phyloP scores from a whole-genome alignment of 2,797 vertebrate genomes.

The Hirundo rustica region DNA sequence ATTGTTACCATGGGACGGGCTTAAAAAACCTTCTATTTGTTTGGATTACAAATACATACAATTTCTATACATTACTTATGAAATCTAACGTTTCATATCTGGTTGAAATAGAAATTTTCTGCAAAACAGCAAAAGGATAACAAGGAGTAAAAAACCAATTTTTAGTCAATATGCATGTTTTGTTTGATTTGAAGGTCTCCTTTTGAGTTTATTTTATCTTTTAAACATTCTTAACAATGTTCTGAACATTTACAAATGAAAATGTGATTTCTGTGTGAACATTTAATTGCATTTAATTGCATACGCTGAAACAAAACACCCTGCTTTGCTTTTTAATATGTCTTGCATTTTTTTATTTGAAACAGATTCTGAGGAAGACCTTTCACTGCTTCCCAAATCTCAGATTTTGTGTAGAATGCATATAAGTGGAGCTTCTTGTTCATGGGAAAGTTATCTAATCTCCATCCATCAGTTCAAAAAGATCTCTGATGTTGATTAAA shows the following conservation, averaged over 20 bases:
- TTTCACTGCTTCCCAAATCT: neutral
- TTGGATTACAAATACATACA: neutral
- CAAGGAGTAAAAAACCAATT: neutral
- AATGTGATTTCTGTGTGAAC: neutral
- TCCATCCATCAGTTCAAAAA: conserved; percentile 29
- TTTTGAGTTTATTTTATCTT: neutral
- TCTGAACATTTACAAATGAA: neutral
- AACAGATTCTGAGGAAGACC: neutral
- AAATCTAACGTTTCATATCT: neutral
- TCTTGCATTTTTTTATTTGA: neutral
- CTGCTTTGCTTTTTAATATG: neutral
- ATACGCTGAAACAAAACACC: neutral
- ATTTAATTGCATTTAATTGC: neutral
- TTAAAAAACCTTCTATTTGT: neutral
- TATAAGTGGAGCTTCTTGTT: neutral
- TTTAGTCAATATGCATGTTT: neutral
- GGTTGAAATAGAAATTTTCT: neutral
- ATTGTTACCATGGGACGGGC: neutral
- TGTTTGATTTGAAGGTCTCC: neutral
- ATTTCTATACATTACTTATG: neutral
- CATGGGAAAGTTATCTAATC: conserved; percentile 59
- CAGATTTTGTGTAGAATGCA: neutral
- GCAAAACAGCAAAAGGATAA: neutral
- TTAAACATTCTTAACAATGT: neutral
- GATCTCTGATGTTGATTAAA: conserved; percentile 57